phyloP scores from a whole-genome alignment of 2,888 invertebrate genomes.

The Nomada lathburiana region DNA sequence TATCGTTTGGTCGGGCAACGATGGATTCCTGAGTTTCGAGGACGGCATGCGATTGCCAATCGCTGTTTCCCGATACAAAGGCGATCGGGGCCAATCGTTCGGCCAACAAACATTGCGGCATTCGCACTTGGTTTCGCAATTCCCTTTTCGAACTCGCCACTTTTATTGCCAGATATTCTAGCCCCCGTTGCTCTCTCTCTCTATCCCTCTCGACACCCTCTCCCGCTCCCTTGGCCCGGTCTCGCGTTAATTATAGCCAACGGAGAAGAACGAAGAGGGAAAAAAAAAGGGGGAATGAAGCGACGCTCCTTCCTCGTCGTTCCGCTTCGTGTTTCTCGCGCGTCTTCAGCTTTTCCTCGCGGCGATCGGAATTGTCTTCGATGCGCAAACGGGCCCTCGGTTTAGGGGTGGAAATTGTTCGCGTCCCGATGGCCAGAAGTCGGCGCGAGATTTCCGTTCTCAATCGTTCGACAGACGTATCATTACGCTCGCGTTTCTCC shows the following conservation, averaged over 20 bases:
- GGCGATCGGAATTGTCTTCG: not conserved
- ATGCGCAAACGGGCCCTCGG: not conserved
- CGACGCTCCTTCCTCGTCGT: slow-evolving; percentile 4
- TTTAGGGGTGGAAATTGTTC: slow-evolving; percentile 33
- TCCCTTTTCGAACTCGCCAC: slow-evolving; percentile 68
- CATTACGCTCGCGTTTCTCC: slow-evolving; percentile 54
- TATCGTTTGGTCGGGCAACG: slow-evolving; percentile 65
- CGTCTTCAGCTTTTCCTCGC: not conserved
- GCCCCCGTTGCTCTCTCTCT: slow-evolving; percentile 12
- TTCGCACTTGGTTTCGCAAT: slow-evolving; percentile 71
- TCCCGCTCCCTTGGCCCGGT: slow-evolving; percentile 11
- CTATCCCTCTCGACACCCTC: not conserved
- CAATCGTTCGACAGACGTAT: slow-evolving; percentile 52
- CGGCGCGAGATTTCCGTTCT: slow-evolving; percentile 55
- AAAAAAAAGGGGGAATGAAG: slow-evolving; percentile 4
- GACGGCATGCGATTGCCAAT: slow-evolving; percentile 82
- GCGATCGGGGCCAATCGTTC: slow-evolving; percentile 78
- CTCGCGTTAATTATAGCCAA: slow-evolving; percentile 61
- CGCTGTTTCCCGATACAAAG: slow-evolving; percentile 79
- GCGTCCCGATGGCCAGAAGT: not conserved
- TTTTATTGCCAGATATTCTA: slow-evolving; percentile 71
- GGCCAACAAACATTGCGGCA: slow-evolving; percentile 72
- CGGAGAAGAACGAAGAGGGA: slow-evolving; percentile 32
- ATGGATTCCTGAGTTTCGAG: slow-evolving; percentile 82
- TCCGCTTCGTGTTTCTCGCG: not conserved